These are phyloP conservation scores for Limanda limanda DNA, from an alignment of 2,113 vertebrate species.

Conservation along the genomic window DNA sequence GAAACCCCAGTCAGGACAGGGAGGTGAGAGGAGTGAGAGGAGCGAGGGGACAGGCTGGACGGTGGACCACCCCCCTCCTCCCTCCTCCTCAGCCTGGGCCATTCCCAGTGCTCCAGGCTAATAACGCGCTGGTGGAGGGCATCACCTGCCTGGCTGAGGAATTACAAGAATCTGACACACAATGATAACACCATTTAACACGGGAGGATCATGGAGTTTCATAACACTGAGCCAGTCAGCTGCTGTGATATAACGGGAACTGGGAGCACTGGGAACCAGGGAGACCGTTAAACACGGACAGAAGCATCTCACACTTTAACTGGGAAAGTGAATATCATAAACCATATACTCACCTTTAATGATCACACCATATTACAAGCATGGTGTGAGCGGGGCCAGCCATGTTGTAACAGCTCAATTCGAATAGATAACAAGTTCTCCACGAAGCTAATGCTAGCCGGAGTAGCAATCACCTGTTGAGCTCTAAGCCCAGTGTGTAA, in stretches of 20 bases:
- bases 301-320: background rate
- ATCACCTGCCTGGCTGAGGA: constrained; percentile 40
- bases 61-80: too few relatives aligned
- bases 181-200: constrained; percentile 19
- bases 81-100: constrained; percentile 3
- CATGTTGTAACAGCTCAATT: background rate
- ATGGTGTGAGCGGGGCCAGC: background rate
- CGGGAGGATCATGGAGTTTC: background rate
- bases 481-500: constrained; percentile 28
- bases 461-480: constrained; percentile 77
- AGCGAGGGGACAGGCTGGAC: constrained; percentile 22
- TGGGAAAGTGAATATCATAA: background rate
- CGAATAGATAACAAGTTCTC: background rate
- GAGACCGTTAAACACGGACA: background rate
- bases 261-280: background rate
- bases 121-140: background rate
- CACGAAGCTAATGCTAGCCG: constrained; percentile 31
- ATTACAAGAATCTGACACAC: constrained; percentile 34
- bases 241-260: background rate
- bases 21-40: constrained; percentile 2
- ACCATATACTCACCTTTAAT: background rate
- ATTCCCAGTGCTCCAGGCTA: background rate
- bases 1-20: constrained; percentile 26
- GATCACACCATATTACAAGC: rapidly evolving
- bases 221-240: background rate